Evolutionary conservation across 2,888 invertebrate genomes (phyloP), one percentile per base, ranked within the genome.

Genomic region (Ochropacha duplaris): DNA sequence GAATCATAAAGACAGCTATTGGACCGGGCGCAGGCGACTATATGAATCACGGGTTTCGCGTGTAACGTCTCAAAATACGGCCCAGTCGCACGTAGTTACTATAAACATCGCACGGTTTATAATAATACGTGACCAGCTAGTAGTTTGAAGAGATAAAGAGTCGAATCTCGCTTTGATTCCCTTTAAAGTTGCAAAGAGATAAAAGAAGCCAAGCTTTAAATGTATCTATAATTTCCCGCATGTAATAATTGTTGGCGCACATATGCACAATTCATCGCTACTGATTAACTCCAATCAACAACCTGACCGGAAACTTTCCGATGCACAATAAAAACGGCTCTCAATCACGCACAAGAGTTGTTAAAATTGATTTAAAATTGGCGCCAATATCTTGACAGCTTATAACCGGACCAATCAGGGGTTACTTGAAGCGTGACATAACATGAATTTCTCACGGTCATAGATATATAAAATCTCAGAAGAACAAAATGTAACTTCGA

Each of bases 1-100:
- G 52, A 52, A 52, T 52, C 52, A 52, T 52, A 31, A 34, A 52
- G 34, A 31, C 22, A 34, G 31, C 31, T 52, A 44, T 44, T 44
- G 44, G 44, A 9, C 16, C 16, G 44, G 16, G 44, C 44, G 44
- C 44, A 19, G 9, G 44, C 44, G 44, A 52, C 31, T 19, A 9
- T 22, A 31, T 52, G 52, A 52, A 22, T 52, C 52, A 52, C 22
- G 52, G 52, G 52, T 22, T 22, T 52, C 14, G 51, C 26, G 44
- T 22, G 52, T 52, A 31, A 14, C 22, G 14, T 6, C 52, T 52
- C 31, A 19, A 52, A 52, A 52, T 31, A 51, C 31, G 52, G 52
- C 34, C 4, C 26, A 5, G 16, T 50, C 50, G 26, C 52, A 31
- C 52, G 31, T 31, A 52, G 19, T 31, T 52, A 52, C 28, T 31